Evolutionary conservation across 2,797 vertebrate genomes (phyloP), one percentile per base, ranked within the genome.

Genomic region (Sebastes flavidus): DNA sequence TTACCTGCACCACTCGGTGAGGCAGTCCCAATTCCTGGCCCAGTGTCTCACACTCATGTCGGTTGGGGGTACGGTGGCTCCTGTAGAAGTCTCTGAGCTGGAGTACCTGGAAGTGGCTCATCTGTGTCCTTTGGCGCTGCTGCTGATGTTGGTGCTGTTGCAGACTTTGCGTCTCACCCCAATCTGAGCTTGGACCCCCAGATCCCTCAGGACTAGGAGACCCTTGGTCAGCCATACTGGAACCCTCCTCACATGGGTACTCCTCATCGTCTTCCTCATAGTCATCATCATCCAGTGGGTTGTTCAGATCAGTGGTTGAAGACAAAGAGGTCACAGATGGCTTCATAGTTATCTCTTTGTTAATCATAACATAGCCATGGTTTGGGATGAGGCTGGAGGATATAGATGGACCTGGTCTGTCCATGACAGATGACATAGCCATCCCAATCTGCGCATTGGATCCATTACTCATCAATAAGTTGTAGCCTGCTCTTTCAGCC

Each of bases 21-120:
- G 98, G 97, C 94, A 99, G 96, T 93, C 98, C 98, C 84, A 99
- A 96, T 84, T 99, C 97, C 92, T 97, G 98, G 89, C 99, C 99
- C 85, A 99, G 96, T 75, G 97, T 96, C 93, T 99, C 98, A 93
- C 99, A 99, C 95, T 99, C 98, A 78, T 97, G 96, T 95, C 99
- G 98, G 87, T 98, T 99, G 22, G 99, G 99, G 20, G 97, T 99
- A 93, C 98, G 97, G 89, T 99, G 99, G 94, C 96, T 98, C 93
- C 97, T 97, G 91, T 99, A 99, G 95, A 98, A 99, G 49, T 98
- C 98, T 96, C 98, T 97, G 36, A 99, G 97, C 94, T 99, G 96
- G 86, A 99, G 98, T 24, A 99, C 95, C 92, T 99, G 98, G 90
- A 98, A 97, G 93, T 99, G 99, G 69, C 97, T 99, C 97, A 99